Evolutionary conservation across 2,888 invertebrate species (phyloP), one percentile per base, ranked within the genome.

Genomic region (Chymomyza procnemis): DNA sequence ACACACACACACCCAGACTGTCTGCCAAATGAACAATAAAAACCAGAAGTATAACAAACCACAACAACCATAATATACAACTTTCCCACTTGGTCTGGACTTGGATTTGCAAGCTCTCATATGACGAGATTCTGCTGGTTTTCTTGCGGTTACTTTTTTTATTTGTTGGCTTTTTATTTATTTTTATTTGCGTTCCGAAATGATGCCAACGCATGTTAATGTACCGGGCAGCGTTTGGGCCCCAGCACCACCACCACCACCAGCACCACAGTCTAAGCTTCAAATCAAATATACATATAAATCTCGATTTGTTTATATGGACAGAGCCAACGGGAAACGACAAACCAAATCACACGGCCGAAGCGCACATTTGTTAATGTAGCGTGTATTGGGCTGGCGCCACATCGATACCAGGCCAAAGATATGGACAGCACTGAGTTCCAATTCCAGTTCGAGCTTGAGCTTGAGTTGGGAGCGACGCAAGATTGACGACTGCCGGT

Each of bases 341-440:
- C 68, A 41, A 59, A 67, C 47, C 72, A 66, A 78, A 84, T 80
- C 74, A 84, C 65, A 80, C 78, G 69, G 59, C 56, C 34, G 12
- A 41, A 41, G 12, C 69, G 64, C 62, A 58, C 60, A 67, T 73
- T 63, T 66, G 73, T 86, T 81, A 87, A 87, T 81, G 87, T 81
- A 80, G 81, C 81, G 71, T 81, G 85, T 85, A 82, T 67, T 84
- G 59, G 68, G 71, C 82, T 81, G 87, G 81, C 81, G 81, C 81
- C 81, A 85, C 73, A 72, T 48, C 67, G 67, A 67, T 66, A 66
- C 74, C 30, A 48, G 48, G 74, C 70, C 69, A 19, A 62, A 58
- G 50, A 63, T 67, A 60, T 65, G 65, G 60, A 5, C 54, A 41
- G 34, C 34, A 12, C 34, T 16, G 16, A 14, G 47, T n/a, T 47